Base-by-base conservation (phyloP, 2,888 invertebrate species). In the Carcina quercana region DNA sequence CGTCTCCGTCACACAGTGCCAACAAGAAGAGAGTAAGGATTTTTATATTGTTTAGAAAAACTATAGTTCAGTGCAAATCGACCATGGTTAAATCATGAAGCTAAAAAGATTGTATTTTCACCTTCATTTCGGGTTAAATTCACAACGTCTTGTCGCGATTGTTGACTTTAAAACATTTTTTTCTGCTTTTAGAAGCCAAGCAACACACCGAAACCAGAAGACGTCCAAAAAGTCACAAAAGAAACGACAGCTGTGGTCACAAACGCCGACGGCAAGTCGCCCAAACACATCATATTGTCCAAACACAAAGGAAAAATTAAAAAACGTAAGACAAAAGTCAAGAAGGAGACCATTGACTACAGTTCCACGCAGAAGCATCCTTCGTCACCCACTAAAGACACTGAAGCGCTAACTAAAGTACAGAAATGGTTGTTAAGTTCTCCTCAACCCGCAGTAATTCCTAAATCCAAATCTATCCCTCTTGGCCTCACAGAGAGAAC, bases 381-480 rank as follows among this genome's bases (percentile, higher is more conserved):
- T 2, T 74, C 79, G 14, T 76, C 85, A 10, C 86, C 86, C 13
- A 80, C 82, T 26, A 86, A 86, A 50, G 87, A 87, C 43, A 85
- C 76, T 5, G 86, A 87, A 49, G 80, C 87, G 10, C 78, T 56
- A 69, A 91, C 91, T 12, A 94, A 94, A 71, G 94, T 94, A n/a
- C 91, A 94, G 52, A 92, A 92, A 50, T 94, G 94, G 94, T 72
- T 94, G 32, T 68, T 94, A 31, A 92, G 91, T 40, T 92, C 92
- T 1, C 91, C 91, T 31, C 80, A 84, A 47, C 84, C 86, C 2
- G 70, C 86, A 12, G 78, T 69, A 29, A 85, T 94, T 53, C 91
- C 92, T 5, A 94, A 94, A 67, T 94, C 94, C 17, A 94, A 94
- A 63, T 94, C 94, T 1, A 94, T 93, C 1, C 94, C 94, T 0